Evolutionary conservation across 1,140 invertebrate genomes (phyloP).

Genomic region (Bombus difficillimus): DNA sequence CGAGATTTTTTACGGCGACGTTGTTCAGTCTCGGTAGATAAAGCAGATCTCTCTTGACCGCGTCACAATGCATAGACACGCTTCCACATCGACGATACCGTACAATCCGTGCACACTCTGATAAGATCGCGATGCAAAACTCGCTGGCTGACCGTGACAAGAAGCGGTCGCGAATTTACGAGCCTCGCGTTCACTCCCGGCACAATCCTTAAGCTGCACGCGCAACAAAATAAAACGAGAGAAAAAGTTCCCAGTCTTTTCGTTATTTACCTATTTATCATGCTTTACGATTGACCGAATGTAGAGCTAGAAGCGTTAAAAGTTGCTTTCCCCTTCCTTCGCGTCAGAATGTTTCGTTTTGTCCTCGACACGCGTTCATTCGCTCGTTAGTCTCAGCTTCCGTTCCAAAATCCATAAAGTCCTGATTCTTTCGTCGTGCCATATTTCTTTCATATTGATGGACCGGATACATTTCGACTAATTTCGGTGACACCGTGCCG

Average conservation of each 20-base stretch:
- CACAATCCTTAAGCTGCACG: conserved; percentile 11
- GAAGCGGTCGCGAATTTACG: conserved; percentile 68
- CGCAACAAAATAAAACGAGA: background rate
- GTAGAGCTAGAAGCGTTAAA: no score
- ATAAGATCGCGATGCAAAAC: conserved; percentile 73
- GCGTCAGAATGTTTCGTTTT: no score
- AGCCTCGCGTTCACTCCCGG: conserved; percentile 30
- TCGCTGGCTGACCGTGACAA: conserved; percentile 53
- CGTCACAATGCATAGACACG: background rate
- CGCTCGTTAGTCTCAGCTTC: no score
- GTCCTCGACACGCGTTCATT: accelerated
- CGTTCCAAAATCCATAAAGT: no score
- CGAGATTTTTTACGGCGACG: background rate
- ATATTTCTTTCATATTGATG: background rate
- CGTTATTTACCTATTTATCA: background rate
- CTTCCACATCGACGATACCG: conserved; percentile 20
- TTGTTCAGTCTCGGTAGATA: background rate
- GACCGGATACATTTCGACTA: conserved; percentile 3
- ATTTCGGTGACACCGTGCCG: background rate
- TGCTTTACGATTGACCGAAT: background rate
- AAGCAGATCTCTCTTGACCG: background rate
- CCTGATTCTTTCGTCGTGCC: no score
- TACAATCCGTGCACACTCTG: conserved; percentile 60
- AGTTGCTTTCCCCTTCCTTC: no score
- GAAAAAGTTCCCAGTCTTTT: background rate